Evolutionary conservation across 2,113 vertebrate genomes (phyloP).

Genomic region (Butorides virescens): DNA sequence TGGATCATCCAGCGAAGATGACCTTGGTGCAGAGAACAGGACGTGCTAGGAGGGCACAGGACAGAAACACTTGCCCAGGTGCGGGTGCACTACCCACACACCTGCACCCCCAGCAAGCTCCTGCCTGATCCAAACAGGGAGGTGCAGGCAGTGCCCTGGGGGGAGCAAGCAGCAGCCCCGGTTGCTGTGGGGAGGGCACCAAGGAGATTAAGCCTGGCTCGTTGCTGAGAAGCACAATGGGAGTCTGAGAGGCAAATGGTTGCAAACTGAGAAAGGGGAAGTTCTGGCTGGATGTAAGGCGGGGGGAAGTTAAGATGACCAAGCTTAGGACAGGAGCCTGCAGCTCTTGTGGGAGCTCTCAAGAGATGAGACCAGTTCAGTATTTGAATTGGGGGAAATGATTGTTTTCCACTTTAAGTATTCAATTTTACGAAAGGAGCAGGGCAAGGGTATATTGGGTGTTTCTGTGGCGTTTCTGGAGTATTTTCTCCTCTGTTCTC

Average conservation of each 20-base stretch:
- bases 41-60: neutral
- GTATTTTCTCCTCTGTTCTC: neutral
- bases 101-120: neutral
- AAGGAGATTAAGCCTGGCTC: neutral
- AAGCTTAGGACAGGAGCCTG: neutral
- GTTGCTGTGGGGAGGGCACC: neutral
- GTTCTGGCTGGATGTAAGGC: neutral
- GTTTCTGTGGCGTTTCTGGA: neutral
- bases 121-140: accelerated
- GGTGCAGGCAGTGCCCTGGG: accelerated
- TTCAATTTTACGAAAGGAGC: neutral
- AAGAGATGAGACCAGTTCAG: neutral
- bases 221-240: too few relatives aligned
- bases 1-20: accelerated
- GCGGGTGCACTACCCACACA: neutral
- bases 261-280: neutral
- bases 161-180: accelerated
- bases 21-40: neutral
- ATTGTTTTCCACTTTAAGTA: neutral
- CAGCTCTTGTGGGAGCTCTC: neutral
- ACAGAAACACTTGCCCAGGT: neutral
- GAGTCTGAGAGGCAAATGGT: accelerated
- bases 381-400: neutral
- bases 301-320: too few relatives aligned
- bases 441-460: neutral